Conservation (phyloP, 2,888 invertebrate species). For the Erannis defoliaria region DNA sequence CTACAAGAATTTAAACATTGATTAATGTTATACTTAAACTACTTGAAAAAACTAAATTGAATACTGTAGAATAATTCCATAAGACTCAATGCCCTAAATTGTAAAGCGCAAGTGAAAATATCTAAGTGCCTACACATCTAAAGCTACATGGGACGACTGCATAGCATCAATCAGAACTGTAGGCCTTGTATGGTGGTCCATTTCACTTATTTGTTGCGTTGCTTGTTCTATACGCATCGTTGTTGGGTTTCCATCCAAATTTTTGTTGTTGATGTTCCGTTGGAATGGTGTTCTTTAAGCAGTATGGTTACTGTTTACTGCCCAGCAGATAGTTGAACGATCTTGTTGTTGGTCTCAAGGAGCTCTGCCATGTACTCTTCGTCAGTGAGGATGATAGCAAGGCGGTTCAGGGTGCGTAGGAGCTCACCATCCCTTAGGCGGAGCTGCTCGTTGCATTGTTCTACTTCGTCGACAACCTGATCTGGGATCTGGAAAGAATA, state of each 20-base stretch:
- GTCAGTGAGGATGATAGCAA: conserved; percentile 91
- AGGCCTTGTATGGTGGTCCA: neutral
- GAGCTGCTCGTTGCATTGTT: conserved; percentile 91
- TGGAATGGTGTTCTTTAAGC: neutral
- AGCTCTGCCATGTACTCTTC: conserved; percentile 91
- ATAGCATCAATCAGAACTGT: conserved; percentile 21
- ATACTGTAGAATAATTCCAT: neutral
- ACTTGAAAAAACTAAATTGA: conserved; percentile 3
- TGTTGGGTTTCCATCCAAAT: conserved; percentile 3
- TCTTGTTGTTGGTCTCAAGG: conserved; percentile 91
- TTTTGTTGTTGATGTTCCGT: neutral
- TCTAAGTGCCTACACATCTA: conserved; percentile 27
- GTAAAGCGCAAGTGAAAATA: conserved; percentile 8
- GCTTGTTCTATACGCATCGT: neutral
- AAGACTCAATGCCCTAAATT: conserved; percentile 11
- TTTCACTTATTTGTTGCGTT: neutral
- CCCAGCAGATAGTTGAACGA: conserved; percentile 83
- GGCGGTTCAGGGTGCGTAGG: conserved; percentile 87
- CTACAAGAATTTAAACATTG: neutral
- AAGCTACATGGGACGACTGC: conserved; percentile 10
- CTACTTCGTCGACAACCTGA: conserved; percentile 88
- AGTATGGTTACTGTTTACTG: conserved; percentile 49
- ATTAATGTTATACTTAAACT: neutral
- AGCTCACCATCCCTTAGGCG: conserved; percentile 89
- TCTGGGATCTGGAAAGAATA: conserved; percentile 87